A percentile compares a stretch with the other conserved stretches of the same genome.
These are phyloP conservation scores for Sebastiscus albofasciatus DNA, from an alignment of 2,797 vertebrate species.

Conservation along the genomic window DNA sequence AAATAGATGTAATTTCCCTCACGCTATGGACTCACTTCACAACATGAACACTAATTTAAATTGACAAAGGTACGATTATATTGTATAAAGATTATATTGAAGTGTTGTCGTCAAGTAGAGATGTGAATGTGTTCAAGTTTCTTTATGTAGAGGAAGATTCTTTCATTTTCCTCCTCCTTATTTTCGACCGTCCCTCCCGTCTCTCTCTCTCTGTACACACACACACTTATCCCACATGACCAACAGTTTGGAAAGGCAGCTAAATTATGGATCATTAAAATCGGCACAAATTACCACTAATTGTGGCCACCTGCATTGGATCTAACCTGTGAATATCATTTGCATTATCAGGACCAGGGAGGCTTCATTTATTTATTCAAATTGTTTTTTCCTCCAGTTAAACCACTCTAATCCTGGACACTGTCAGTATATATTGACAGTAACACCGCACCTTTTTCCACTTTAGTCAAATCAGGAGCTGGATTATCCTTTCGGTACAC, in stretches of 20 bases:
- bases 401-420: conserved; percentile 23
- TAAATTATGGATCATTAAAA: conserved; percentile 87
- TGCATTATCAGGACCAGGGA: conserved; percentile 70
- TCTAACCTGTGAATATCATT: conserved; percentile 83
- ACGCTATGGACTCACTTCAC: neutral
- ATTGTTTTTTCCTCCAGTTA: conserved; percentile 15
- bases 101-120: neutral
- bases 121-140: neutral
- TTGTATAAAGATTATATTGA: neutral
- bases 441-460: neutral
- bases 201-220: neutral
- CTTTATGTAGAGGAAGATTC: neutral
- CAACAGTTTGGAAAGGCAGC: conserved; percentile 65
- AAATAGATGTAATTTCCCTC: conserved; percentile 21
- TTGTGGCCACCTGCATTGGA: conserved; percentile 87
- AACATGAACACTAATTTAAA: neutral
- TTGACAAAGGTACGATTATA: neutral
- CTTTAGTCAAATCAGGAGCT: neutral
- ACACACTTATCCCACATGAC: conserved; percentile 53
- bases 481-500: neutral
- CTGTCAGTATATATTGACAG: conserved; percentile 7
- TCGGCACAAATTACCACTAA: conserved; percentile 85
- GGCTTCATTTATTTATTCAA: conserved; percentile 52
- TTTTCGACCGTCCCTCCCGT: neutral
- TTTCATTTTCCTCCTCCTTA: neutral